Percentiles rank a stretch among this genome's conserved stretches.
Evolutionary conservation across 1,140 invertebrate genomes (phyloP).

Genomic region (Diprion similis): DNA sequence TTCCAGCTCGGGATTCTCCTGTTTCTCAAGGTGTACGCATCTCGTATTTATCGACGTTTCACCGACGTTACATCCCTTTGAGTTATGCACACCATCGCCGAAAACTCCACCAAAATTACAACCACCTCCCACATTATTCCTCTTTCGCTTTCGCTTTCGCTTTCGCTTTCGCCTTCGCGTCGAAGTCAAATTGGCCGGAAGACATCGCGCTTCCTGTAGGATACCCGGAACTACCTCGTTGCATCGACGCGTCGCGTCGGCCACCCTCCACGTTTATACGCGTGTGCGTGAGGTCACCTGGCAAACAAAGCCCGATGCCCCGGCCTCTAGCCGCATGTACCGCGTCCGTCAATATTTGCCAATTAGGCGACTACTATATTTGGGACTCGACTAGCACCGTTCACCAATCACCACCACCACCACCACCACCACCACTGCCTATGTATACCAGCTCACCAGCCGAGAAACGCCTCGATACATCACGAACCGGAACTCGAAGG

Average conservation of each 20-base stretch:
- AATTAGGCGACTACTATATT: constrained; percentile 39
- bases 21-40: too few relatives aligned
- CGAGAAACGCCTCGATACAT: background rate
- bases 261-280: background rate
- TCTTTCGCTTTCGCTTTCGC: too few relatives aligned
- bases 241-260: constrained; percentile 14
- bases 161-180: too few relatives aligned
- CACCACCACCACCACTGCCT: background rate
- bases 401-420: background rate
- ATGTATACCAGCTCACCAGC: background rate
- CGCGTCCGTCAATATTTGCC: constrained; percentile 50
- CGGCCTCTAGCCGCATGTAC: constrained; percentile 27
- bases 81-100: too few relatives aligned
- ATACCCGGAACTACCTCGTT: constrained; percentile 7
- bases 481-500: background rate
- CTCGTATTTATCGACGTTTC: too few relatives aligned
- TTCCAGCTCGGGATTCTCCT: too few relatives aligned
- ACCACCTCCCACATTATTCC: too few relatives aligned
- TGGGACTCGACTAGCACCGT: background rate
- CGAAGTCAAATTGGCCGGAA: constrained; percentile 43
- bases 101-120: too few relatives aligned
- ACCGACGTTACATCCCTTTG: too few relatives aligned
- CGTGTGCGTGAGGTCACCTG: constrained; percentile 29
- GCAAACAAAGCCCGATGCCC: constrained; percentile 46
- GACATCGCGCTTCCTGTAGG: constrained; percentile 23